phyloP scores from a whole-genome alignment of 1,140 invertebrate species.

The Magallana angulata region DNA sequence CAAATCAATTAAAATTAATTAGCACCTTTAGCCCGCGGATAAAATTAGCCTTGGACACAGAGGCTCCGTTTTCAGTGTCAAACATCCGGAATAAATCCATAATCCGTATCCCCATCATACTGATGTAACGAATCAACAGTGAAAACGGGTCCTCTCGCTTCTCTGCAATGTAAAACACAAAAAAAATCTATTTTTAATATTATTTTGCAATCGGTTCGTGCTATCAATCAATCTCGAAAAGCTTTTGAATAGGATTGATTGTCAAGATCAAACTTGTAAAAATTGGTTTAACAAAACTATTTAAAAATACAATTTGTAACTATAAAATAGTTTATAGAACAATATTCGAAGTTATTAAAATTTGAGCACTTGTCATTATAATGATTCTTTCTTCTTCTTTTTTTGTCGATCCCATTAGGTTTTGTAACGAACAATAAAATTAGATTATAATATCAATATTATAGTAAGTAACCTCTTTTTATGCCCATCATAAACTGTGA shows the following conservation, averaged over 20 bases:
- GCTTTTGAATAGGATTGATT: not conserved
- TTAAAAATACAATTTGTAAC: no score
- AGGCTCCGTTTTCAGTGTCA: conserved; percentile 71
- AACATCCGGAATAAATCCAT: conserved; percentile 77
- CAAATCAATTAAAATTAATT: not conserved
- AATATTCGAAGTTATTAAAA: no score
- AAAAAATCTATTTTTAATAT: no score
- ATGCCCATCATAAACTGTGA: conserved; percentile 71
- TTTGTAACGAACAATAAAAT: no score
- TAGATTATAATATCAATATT: not conserved
- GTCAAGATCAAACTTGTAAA: no score
- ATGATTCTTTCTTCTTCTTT: no score
- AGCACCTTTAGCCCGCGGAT: conserved; percentile 75
- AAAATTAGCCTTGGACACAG: conserved; percentile 73
- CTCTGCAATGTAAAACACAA: conserved; percentile 59
- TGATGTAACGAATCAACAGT: conserved; percentile 73
- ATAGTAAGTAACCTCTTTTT: conserved; percentile 60
- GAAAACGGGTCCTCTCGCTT: conserved; percentile 74
- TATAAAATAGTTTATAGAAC: no score
- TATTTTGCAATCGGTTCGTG: not conserved
- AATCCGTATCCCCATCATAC: conserved; percentile 74
- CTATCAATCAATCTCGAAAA: not conserved
- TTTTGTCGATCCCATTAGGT: no score
- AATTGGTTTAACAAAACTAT: no score
- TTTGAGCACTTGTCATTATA: no score